These are phyloP conservation scores for Diloba caeruleocephala DNA, from an alignment of 2,888 invertebrate species.

Conservation along the genomic window DNA sequence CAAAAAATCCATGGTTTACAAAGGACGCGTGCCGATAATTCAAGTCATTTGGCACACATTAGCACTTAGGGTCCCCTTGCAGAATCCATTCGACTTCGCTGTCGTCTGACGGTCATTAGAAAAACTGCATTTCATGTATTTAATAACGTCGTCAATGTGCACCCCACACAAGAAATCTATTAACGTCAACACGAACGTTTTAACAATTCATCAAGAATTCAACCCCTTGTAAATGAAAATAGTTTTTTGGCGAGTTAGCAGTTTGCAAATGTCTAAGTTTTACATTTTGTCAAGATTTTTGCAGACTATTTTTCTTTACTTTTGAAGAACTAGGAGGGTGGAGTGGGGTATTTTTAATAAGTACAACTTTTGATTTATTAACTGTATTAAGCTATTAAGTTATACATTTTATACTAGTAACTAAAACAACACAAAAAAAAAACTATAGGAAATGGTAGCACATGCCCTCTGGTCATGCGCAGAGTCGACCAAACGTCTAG, in stretches of 20 bases:
- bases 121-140: conserved; percentile 88
- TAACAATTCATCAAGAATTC: conserved; percentile 77
- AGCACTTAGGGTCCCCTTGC: conserved; percentile 58
- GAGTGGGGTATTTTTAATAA: neutral
- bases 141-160: conserved; percentile 81
- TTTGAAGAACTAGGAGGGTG: neutral
- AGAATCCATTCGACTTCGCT: conserved; percentile 51
- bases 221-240: conserved; percentile 64
- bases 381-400: too few relatives aligned
- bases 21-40: conserved; percentile 62
- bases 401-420: too few relatives aligned
- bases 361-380: too few relatives aligned
- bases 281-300: conserved; percentile 24
- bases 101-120: conserved; percentile 72
- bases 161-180: conserved; percentile 83
- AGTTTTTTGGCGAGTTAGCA: conserved; percentile 34
- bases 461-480: too few relatives aligned
- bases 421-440: too few relatives aligned
- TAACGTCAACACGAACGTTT: conserved; percentile 81
- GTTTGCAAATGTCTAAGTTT: conserved; percentile 29
- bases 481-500: too few relatives aligned
- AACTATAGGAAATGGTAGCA: too few relatives aligned
- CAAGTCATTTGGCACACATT: conserved; percentile 76
- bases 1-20: conserved; percentile 49
- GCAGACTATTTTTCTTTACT: conserved; percentile 13